Conservation (phyloP, 2,113 vertebrate species). For the Danionella cerebrum region DNA sequence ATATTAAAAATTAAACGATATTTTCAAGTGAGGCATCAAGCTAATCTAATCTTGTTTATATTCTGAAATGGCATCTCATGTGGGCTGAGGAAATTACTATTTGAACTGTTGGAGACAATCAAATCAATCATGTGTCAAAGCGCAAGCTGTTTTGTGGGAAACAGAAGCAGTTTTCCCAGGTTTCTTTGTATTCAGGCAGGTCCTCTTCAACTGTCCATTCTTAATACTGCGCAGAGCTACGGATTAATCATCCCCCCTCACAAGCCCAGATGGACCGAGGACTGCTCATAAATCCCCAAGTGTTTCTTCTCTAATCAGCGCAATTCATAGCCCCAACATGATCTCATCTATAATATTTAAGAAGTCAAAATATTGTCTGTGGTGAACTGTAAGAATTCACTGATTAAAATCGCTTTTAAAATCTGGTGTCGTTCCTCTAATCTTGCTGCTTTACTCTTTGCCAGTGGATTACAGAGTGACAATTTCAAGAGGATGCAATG, state of each 20-base stretch:
- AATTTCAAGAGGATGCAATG: constrained; percentile 45
- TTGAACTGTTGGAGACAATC: background rate
- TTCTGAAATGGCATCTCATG: background rate
- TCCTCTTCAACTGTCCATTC: constrained; percentile 23
- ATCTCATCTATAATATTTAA: background rate
- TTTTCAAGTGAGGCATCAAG: background rate
- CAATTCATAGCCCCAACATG: background rate
- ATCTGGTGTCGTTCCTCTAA: constrained; percentile 38
- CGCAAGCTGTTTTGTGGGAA: background rate
- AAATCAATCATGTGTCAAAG: background rate
- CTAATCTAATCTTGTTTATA: constrained; percentile 28
- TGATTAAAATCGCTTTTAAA: constrained; percentile 28
- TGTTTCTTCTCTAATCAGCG: constrained; percentile 19
- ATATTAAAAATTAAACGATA: background rate
- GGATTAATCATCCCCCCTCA: constrained; percentile 53
- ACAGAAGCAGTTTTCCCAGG: background rate
- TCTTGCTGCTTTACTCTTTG: constrained; percentile 39
- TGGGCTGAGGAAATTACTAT: background rate
- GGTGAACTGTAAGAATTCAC: no score
- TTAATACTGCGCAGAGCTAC: constrained; percentile 30
- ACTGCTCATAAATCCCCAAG: constrained; percentile 39
- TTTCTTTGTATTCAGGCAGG: background rate
- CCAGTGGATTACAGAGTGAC: constrained; percentile 46
- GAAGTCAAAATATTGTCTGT: no score
- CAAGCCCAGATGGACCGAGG: constrained; percentile 50